Evolutionary conservation across 2,888 invertebrate species (phyloP), one percentile per base, ranked within the genome.

Genomic region (Acholoe squamosa): DNA sequence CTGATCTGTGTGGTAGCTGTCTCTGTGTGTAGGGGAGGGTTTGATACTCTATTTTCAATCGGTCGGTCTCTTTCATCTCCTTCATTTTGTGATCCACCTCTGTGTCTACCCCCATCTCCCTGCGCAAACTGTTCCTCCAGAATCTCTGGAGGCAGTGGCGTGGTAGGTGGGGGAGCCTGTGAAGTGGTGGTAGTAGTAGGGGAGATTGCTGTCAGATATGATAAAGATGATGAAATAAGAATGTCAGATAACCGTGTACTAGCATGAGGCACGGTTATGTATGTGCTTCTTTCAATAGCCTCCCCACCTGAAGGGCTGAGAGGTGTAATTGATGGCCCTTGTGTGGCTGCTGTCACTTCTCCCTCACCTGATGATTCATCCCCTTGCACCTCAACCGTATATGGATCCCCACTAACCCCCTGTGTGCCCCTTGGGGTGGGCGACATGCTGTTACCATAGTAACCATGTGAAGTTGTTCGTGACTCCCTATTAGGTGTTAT

Each of bases 121-220:
- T 61, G 61, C 19, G 5, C 61, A 7, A 19, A 12, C 5, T 43
- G 43, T 10, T 61, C 61, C 61, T 61, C 61, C 61, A 61, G 61
- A 7, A n/a, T 19, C 61, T 14, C 61, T 61, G 61, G 19, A 61
- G 22, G 61, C 61, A 28, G 25, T 76, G 7, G 76, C 28, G 76
- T 22, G 33, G 7, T 61, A 61, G 61, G 3, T n/a, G 61, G 22
- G 19, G 61, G 61, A 61, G 61, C 12, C n/a, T n/a, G 61, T 61
- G 61, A 61, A 61, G 61, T 61, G 61, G 80, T 43, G 80, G 43
- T 34, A 25, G 43, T 80, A 22, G 34, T 34, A 25, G 43, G 33
- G 80, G 80, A n/a, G 34, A 33, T 80, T 3, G 80, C 34, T 80
- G 80, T 22, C 7, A 43, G 80, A 25, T 80, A 43, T 34, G 80